Percentiles rank a stretch among this genome's conserved stretches.
Conservation (phyloP, 2,113 vertebrate species). For the Microtus pennsylvanicus region DNA sequence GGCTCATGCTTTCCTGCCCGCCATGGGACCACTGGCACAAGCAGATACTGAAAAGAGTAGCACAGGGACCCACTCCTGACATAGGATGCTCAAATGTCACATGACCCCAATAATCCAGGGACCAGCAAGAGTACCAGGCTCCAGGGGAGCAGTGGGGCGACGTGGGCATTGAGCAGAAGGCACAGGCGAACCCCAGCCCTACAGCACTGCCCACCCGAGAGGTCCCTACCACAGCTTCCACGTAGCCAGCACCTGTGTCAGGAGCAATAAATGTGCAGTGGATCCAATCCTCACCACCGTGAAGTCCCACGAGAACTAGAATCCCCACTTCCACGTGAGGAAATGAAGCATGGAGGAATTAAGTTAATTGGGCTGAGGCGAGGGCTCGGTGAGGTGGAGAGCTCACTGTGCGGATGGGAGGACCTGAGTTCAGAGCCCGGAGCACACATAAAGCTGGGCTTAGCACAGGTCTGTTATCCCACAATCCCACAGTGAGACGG, state of each 20-base stretch:
- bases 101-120: not conserved
- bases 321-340: not conserved
- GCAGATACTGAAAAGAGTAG: not conserved
- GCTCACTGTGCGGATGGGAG: not conserved
- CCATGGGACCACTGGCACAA: not conserved
- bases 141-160: not conserved
- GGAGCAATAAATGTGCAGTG: rapidly evolving
- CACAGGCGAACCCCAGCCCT: not conserved
- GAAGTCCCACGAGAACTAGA: not conserved
- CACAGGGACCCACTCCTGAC: not conserved
- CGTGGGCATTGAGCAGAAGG: not conserved
- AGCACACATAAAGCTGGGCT: not conserved
- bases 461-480: not conserved
- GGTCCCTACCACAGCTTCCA: not conserved
- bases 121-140: not conserved
- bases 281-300: not conserved
- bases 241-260: not conserved
- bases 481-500: too few relatives aligned
- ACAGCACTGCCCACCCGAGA: too few relatives aligned
- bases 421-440: not conserved
- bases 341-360: not conserved
- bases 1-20: not conserved
- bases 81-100: not conserved
- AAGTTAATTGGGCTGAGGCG: not conserved
- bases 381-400: not conserved